Conservation (phyloP, 2,113 vertebrate genomes). For the Oostethus manadensis region DNA sequence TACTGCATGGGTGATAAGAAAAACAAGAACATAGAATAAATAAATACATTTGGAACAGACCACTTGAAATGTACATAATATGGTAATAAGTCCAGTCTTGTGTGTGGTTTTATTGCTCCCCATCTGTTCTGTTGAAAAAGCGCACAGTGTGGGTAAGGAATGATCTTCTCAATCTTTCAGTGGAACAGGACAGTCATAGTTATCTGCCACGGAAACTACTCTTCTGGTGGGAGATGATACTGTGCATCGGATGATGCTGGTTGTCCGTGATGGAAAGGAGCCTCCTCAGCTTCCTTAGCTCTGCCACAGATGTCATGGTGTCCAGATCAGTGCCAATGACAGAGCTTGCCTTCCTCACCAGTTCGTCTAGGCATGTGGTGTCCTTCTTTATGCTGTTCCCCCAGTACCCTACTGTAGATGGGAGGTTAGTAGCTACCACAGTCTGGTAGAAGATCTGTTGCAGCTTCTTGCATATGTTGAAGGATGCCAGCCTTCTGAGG, state of each 20-base stretch:
- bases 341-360: too few species aligned
- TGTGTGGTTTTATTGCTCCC: background rate
- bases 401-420: background rate
- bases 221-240: too few species aligned
- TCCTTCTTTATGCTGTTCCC: background rate
- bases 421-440: background rate
- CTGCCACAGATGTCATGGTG: background rate
- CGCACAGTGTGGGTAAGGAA: too few species aligned
- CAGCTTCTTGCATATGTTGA: background rate
- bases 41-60: too few species aligned
- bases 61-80: too few species aligned
- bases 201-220: background rate
- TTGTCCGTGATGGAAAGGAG: too few species aligned
- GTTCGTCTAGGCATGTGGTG: too few species aligned
- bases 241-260: too few species aligned
- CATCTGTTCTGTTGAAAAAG: background rate
- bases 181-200: background rate
- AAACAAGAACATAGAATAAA: too few species aligned
- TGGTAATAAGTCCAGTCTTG: too few species aligned
- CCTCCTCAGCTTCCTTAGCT: too few species aligned
- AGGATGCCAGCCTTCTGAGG: background rate
- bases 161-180: background rate
- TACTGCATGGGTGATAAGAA: too few species aligned
- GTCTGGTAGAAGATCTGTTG: background rate
- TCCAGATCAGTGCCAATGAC: background rate